These are phyloP conservation scores for Temnopleurus reevesii DNA, from an alignment of 53 echinoderm and acorn worm species.

Conservation along the genomic window DNA sequence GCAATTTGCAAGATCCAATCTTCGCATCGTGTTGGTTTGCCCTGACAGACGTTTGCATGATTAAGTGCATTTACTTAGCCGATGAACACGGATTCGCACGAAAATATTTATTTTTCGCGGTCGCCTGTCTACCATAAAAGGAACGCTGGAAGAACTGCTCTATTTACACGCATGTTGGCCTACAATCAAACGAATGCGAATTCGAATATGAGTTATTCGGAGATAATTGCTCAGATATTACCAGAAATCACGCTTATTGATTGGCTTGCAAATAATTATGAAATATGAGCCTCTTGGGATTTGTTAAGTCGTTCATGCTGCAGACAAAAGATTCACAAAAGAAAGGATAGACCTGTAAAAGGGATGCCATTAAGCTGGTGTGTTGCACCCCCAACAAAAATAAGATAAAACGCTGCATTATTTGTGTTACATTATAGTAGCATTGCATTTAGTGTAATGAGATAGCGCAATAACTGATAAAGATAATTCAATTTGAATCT, in stretches of 20 bases:
- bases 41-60: neutral
- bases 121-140: neutral
- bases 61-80: neutral
- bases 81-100: neutral
- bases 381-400: no score
- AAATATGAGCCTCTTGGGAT: no score
- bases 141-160: neutral
- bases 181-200: neutral
- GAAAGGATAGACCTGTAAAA: no score
- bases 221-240: neutral
- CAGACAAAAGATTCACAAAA: no score
- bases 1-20: neutral
- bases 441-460: no score
- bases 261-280: no score
- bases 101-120: neutral
- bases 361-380: no score
- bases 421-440: no score
- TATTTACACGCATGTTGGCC: neutral
- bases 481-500: no score
- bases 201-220: neutral
- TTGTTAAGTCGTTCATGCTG: no score
- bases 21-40: neutral
- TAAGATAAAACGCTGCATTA: no score
- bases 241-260: neutral
- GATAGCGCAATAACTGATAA: no score